These are phyloP conservation scores for Channallabes apus DNA, from an alignment of 2,797 vertebrate genomes.

Conservation along the genomic window DNA sequence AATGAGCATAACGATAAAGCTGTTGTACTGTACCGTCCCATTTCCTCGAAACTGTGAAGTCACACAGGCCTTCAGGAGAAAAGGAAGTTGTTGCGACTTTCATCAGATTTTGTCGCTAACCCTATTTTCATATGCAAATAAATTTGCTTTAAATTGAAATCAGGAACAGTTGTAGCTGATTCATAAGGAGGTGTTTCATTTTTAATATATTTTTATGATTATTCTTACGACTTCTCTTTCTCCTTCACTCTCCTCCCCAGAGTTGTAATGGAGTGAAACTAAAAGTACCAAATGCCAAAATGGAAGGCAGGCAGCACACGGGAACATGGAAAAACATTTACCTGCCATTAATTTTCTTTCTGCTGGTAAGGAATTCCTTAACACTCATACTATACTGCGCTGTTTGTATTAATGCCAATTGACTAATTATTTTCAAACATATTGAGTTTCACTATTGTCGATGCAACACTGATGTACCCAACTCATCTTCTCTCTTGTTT, in stretches of 20 bases:
- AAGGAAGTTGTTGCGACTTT: not conserved
- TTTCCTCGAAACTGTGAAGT: not conserved
- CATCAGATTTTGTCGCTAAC: not conserved
- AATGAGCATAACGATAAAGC: not conserved
- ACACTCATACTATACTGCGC: not conserved
- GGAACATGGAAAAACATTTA: constrained; percentile 40
- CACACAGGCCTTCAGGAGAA: constrained; percentile 2
- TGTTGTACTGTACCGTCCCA: not conserved
- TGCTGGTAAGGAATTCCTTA: constrained; percentile 60
- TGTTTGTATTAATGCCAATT: not conserved
- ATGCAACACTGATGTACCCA: no score
- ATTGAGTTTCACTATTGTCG: not conserved
- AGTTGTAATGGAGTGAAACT: constrained; percentile 55
- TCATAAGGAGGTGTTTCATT: not conserved
- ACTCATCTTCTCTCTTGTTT: not conserved
- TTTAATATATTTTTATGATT: no score
- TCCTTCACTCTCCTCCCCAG: constrained; percentile 4
- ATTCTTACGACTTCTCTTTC: not conserved
- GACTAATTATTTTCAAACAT: not conserved
- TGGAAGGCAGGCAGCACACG: constrained; percentile 56
- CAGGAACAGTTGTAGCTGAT: not conserved
- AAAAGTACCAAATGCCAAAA: constrained; percentile 43
- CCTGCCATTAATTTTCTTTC: constrained; percentile 39
- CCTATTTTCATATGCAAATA: constrained; percentile 14
- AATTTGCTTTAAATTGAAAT: not conserved